Percentiles rank a stretch among this genome's conserved stretches.
phyloP scores from a whole-genome alignment of 1,140 invertebrate species.

The Eumeta japonica region DNA sequence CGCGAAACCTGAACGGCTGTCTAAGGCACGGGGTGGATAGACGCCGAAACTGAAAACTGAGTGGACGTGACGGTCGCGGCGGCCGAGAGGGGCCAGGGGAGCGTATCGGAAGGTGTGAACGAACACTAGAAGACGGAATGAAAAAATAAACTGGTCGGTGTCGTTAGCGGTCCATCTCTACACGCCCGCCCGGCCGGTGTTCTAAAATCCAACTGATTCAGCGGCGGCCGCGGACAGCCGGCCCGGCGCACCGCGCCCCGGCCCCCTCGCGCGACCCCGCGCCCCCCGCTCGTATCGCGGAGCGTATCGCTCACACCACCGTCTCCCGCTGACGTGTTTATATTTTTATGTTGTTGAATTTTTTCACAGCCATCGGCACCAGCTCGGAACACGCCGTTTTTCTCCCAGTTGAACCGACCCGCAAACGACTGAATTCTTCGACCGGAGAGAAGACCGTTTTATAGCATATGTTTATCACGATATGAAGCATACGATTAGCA shows the following conservation, averaged over 20 bases:
- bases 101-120: constrained; percentile 53
- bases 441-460: too few relatives aligned
- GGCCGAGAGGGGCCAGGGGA: constrained; percentile 48
- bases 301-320: constrained; percentile 45
- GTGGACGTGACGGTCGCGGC: constrained; percentile 42
- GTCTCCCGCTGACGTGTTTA: constrained; percentile 49
- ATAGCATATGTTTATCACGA: too few relatives aligned
- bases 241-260: constrained; percentile 21
- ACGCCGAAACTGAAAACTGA: constrained; percentile 38
- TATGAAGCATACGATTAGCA: too few relatives aligned
- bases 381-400: too few relatives aligned
- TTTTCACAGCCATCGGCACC: too few relatives aligned
- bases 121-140: constrained; percentile 55
- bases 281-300: constrained; percentile 12
- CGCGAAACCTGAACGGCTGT: constrained; percentile 53
- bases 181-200: constrained; percentile 56
- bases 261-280: constrained; percentile 14
- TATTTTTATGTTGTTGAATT: constrained; percentile 47
- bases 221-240: constrained; percentile 23
- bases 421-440: too few relatives aligned
- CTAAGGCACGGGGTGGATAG: constrained; percentile 35
- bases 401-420: too few relatives aligned
- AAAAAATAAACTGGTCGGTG: constrained; percentile 46
- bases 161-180: constrained; percentile 53
- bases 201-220: constrained; percentile 52